Evolutionary conservation across 2,113 vertebrate genomes (phyloP), one percentile per base, ranked within the genome.

Genomic region (Anoura caudifer): DNA sequence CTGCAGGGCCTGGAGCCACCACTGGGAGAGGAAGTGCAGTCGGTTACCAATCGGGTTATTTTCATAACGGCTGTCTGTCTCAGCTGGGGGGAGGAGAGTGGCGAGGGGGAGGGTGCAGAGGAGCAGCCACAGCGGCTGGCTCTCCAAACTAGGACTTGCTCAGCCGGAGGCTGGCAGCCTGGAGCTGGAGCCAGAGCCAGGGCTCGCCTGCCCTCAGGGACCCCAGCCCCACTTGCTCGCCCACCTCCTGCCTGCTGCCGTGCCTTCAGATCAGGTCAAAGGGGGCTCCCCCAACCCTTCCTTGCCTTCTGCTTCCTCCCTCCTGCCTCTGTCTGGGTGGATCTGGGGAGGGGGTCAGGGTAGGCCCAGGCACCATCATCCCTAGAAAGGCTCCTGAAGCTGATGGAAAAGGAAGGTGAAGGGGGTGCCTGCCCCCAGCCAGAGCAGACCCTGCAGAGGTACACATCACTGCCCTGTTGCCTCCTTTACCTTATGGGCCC

Each of bases 101-200:
- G 63, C 31, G 89, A 94, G 77, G 38, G 72, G 45, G 96, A 95
- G 97, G 98, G 98, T 97, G 96, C 94, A 69, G 80, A 95, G 97
- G 95, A 45, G 95, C 97, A 91, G 97, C 97, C 84, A 13, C 75
- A 75, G 95, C 76, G 0, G 94, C 96, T 97, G 0, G 1, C 97
- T 98, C 97, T 98, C 98, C 98, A 98, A 98, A 98, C 98, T 98
- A 98, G 98, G 98, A 98, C 96, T 98, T 97, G 94, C 97, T 75
- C 59, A 77, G 96, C 86, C 28, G 72, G 97, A 97, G 97, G 97
- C 96, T 77, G 4, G 94, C 89, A 82, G 50, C 41, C 36, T 14
- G 4, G 89, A 94, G 89, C 90, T 2, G 70, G 63, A 94, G 63
- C 84, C 20, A 31, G 90, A 94, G 77, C 82, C 4, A 0, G 31